Conservation (phyloP, 2,113 vertebrate genomes). For the Craseonycteris thonglongyai region DNA sequence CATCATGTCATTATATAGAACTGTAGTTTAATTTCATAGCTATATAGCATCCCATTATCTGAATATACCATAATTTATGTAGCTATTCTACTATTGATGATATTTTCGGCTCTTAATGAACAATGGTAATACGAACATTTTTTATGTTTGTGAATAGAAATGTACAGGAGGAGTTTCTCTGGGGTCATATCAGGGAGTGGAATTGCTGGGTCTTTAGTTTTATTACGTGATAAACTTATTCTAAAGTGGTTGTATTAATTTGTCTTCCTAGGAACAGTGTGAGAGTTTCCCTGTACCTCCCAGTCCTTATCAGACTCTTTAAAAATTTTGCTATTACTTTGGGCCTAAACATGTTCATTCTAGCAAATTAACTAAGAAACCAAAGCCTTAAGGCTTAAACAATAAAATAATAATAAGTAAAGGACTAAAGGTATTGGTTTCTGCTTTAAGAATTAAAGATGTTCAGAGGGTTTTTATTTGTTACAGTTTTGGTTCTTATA, state of each 20-base stretch:
- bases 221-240: constrained; percentile 4
- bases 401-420: background rate
- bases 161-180: background rate
- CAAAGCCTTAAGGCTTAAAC: constrained; percentile 1
- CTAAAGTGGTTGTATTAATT: background rate
- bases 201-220: constrained; percentile 6
- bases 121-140: background rate
- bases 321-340: background rate
- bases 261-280: background rate
- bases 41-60: background rate
- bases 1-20: background rate
- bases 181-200: background rate
- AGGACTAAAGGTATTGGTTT: background rate
- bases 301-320: background rate
- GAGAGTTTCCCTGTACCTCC: background rate
- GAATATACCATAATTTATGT: background rate
- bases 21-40: background rate
- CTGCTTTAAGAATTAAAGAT: background rate
- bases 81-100: background rate
- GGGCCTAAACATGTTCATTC: background rate
- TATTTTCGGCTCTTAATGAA: background rate
- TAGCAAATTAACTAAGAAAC: constrained; percentile 21
- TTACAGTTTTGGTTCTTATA: background rate
- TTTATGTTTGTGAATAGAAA: background rate
- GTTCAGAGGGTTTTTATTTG: constrained; percentile 1